phyloP scores from a whole-genome alignment of 2,888 invertebrate genomes.

The Schrankia costaestrigalis region DNA sequence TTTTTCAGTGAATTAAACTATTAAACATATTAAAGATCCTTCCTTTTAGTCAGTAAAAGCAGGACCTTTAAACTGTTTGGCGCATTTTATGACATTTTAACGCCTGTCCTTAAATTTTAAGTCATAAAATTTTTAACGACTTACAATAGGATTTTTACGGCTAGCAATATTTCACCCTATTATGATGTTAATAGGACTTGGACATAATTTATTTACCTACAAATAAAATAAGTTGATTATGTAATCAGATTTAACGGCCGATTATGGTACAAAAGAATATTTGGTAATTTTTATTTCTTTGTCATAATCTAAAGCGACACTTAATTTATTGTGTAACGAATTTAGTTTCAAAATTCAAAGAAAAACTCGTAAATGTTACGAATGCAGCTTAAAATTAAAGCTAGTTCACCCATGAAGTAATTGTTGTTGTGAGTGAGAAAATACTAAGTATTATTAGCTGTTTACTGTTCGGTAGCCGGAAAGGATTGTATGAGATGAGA shows the following conservation, averaged over 20 bases:
- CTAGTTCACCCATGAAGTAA: too few relatives aligned
- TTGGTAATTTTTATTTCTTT: constrained; percentile 19
- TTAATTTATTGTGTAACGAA: neutral
- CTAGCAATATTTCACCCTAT: constrained; percentile 59
- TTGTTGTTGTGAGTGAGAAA: too few relatives aligned
- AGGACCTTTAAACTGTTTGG: constrained; percentile 29
- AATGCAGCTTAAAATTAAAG: too few relatives aligned
- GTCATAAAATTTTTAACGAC: constrained; percentile 59
- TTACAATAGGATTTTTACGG: constrained; percentile 57
- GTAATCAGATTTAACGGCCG: constrained; percentile 27
- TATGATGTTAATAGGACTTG: constrained; percentile 38
- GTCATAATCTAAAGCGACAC: too few relatives aligned
- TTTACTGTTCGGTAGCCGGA: too few relatives aligned
- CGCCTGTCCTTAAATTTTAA: constrained; percentile 51
- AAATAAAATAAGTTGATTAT: constrained; percentile 23
- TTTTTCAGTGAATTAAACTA: too few relatives aligned
- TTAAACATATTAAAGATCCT: too few relatives aligned
- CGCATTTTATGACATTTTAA: constrained; percentile 57
- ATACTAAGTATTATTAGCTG: too few relatives aligned
- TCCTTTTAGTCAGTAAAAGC: constrained; percentile 24
- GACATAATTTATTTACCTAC: constrained; percentile 30
- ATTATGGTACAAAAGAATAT: constrained; percentile 6
- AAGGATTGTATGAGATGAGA: too few relatives aligned
- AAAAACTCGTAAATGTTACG: too few relatives aligned
- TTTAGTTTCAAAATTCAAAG: neutral